phyloP scores from a whole-genome alignment of 2,113 vertebrate species.

The Emydocephalus ijimae region DNA sequence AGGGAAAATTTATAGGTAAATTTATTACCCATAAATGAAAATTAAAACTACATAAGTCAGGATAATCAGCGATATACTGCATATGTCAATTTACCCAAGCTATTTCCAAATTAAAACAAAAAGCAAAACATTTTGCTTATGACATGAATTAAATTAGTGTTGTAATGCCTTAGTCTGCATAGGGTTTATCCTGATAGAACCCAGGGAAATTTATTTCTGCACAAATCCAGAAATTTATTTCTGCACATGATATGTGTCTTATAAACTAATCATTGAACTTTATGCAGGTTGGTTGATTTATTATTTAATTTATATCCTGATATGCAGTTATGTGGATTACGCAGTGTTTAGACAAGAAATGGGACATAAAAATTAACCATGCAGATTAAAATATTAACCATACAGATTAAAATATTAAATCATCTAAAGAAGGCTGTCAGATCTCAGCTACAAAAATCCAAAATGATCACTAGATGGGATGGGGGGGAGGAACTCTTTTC shows the following conservation, averaged over 20 bases:
- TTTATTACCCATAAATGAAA: constrained; percentile 1
- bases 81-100: neutral
- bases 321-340: neutral
- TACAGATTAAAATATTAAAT: neutral
- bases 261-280: neutral
- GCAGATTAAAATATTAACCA: neutral
- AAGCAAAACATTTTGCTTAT: neutral
- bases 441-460: neutral
- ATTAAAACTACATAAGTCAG: neutral
- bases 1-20: neutral
- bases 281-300: neutral
- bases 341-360: neutral
- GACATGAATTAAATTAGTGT: neutral
- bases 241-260: neutral
- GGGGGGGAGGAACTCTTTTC: neutral
- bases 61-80: neutral
- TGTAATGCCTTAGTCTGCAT: neutral
- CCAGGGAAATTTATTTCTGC: neutral
- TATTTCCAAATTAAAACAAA: neutral
- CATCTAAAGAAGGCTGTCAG: neutral
- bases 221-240: neutral
- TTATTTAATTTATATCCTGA: neutral
- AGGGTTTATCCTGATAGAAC: neutral
- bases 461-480: neutral
- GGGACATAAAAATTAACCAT: neutral